Base-by-base conservation (phyloP, 1,140 invertebrate species). In the Scaptomyza hsui region DNA sequence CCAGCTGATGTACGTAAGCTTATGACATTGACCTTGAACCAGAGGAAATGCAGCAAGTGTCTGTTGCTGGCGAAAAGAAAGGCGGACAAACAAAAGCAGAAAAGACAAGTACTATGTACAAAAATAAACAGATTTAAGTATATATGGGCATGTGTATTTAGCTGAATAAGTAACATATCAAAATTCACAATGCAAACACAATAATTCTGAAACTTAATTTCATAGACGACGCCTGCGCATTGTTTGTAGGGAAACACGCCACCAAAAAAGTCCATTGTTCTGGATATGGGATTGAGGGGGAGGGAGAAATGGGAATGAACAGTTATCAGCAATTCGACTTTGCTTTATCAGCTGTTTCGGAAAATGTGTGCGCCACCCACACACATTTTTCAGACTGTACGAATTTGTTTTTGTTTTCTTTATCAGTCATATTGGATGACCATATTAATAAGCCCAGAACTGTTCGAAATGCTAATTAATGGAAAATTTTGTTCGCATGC, bases 291-390 rank as follows among this genome's bases (percentile, higher is more conserved):
- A 37, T n/a, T 26, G 32, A 35, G 32, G 7, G n/a, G 4, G n/a
- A 7, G 4, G 1, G 3, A 3, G 12, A 16, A 37, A 37, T 18
- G 29, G 49, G 15, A 41, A 6, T 12, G 26, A 15, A 18, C 64
- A 65, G 55, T 57, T 64, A 65, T 49, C 53, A 57, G 16, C 24
- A n/a, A 32, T 18, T 37, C 37, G 37, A 12, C n/a, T 21, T 19
- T 42, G 26, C 41, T 35, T 64, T 71, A 71, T 71, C 68, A 71
- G 61, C 68, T 71, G 53, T 59, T 59, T 52, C 1, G 32, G 47
- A 52, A 59, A 67, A 71, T 65, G 37, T 47, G 37, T 49, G 15
- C n/a, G 35, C 4, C 47, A 29, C 32, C 41, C 24, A 45, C 61
- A 57, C 21, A 52, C 16, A 39, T 16, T 57, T 16, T 48, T 49